Evolutionary conservation across 2,888 invertebrate species (phyloP).

Genomic region (Oscheius myriophilus): DNA sequence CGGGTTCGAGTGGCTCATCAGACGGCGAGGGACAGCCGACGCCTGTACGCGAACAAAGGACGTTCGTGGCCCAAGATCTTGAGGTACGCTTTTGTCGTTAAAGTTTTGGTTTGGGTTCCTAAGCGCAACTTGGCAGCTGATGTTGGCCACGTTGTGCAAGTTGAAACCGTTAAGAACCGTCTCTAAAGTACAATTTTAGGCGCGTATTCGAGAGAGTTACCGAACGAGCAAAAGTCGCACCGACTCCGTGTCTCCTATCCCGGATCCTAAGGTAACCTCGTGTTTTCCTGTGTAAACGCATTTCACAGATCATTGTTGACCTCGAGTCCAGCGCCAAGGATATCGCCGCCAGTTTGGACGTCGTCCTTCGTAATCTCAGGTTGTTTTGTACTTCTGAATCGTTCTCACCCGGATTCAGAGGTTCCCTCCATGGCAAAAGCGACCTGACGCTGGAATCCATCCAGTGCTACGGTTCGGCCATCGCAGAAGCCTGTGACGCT

Average conservation of each 20-base stretch:
- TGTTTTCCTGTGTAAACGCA: too few relatives aligned
- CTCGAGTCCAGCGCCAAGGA: constrained; percentile 61
- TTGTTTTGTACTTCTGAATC: constrained; percentile 12
- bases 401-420: constrained; percentile 35
- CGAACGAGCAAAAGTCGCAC: neutral
- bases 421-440: constrained; percentile 64
- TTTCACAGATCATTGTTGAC: constrained; percentile 52
- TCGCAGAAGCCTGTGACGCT: constrained; percentile 61
- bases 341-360: constrained; percentile 64
- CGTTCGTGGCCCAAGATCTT: constrained; percentile 49
- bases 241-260: constrained; percentile 25
- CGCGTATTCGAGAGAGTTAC: constrained; percentile 44
- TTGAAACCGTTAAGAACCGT: neutral
- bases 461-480: constrained; percentile 60
- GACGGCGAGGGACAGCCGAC: neutral
- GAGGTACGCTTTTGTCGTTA: constrained; percentile 31
- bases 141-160: too few relatives aligned
- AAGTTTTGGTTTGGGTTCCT: too few relatives aligned
- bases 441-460: constrained; percentile 65
- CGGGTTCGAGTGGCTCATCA: neutral
- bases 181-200: constrained; percentile 15
- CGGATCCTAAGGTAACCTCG: constrained; percentile 43
- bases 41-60: constrained; percentile 16
- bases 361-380: constrained; percentile 64
- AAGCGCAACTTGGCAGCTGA: too few relatives aligned